Evolutionary conservation across 2,113 vertebrate genomes (phyloP).

Genomic region (Murina feae): DNA sequence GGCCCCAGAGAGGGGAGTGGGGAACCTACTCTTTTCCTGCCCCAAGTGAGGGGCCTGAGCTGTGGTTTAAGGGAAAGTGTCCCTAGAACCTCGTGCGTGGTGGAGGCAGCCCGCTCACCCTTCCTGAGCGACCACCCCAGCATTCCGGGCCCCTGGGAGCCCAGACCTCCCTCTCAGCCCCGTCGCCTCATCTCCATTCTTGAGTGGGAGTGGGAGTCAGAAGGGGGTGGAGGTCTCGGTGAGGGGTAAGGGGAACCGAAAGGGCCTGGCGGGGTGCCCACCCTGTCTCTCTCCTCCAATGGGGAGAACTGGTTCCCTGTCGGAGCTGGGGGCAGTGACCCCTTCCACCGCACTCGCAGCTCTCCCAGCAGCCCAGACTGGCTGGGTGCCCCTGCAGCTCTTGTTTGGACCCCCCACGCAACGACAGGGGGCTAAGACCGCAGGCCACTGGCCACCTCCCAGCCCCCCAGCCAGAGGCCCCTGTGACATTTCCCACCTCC

Average conservation of each 20-base stretch:
- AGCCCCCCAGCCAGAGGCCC: constrained; percentile 62
- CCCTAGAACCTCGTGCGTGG: background rate
- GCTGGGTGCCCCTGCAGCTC: background rate
- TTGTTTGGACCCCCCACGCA: background rate
- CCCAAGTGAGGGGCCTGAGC: background rate
- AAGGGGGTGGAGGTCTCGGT: background rate
- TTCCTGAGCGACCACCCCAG: background rate
- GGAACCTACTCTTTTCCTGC: background rate
- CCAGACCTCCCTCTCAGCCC: background rate
- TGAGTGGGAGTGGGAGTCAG: background rate
- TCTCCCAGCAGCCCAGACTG: background rate
- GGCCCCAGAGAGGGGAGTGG: background rate
- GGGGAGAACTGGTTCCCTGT: background rate
- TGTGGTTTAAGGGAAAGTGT: background rate
- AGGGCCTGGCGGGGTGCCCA: background rate
- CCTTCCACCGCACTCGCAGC: background rate
- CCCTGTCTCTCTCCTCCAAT: background rate
- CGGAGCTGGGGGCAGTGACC: background rate
- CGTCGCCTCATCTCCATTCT: background rate
- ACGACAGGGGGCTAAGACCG: background rate
- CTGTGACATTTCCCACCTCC: constrained; percentile 74
- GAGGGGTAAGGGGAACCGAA: background rate
- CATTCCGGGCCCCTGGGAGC: background rate
- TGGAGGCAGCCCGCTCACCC: background rate
- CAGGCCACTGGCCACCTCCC: background rate